Evolutionary conservation across 2,888 invertebrate species (phyloP).

Genomic region (Amblyjoppa fuscipennis): DNA sequence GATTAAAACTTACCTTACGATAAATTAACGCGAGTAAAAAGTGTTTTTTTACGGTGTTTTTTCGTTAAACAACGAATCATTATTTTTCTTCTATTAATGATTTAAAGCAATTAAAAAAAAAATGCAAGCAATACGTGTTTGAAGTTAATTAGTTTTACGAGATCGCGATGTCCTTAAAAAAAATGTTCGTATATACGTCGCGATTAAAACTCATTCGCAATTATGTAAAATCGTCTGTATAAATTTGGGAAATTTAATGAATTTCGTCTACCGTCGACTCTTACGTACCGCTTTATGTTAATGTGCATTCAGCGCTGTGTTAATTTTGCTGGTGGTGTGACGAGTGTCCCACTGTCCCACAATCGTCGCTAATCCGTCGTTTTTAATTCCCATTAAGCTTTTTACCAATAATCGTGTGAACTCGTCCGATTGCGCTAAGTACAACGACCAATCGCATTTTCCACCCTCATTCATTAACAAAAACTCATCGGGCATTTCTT

Average conservation of each 20-base stretch:
- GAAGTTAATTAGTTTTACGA: too few relatives aligned
- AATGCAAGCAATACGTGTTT: too few relatives aligned
- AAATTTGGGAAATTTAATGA: not conserved
- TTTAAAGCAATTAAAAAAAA: too few relatives aligned
- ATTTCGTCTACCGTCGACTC: slow-evolving; percentile 3
- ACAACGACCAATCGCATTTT: slow-evolving; percentile 9
- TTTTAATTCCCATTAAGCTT: slow-evolving; percentile 1
- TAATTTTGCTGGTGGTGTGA: slow-evolving; percentile 6
- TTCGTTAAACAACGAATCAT: too few relatives aligned
- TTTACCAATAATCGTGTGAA: slow-evolving; percentile 11
- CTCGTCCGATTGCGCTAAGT: not conserved
- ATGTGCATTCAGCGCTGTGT: slow-evolving; percentile 1
- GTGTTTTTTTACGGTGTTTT: too few relatives aligned
- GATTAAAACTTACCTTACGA: too few relatives aligned
- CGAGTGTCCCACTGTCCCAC: slow-evolving; percentile 22
- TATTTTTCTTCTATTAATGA: too few relatives aligned
- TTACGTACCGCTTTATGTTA: not conserved
- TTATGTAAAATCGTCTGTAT: not conserved
- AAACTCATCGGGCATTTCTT: not conserved
- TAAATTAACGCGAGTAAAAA: too few relatives aligned
- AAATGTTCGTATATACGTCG: too few relatives aligned
- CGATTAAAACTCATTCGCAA: not conserved
- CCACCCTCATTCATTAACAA: slow-evolving; percentile 13
- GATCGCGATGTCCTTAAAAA: too few relatives aligned
- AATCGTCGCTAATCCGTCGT: slow-evolving; percentile 15